Evolutionary conservation across 92 coral and sea anemone genomes (phyloP), one percentile per base, ranked within the genome.

Genomic region (Phymanthus crucifer): DNA sequence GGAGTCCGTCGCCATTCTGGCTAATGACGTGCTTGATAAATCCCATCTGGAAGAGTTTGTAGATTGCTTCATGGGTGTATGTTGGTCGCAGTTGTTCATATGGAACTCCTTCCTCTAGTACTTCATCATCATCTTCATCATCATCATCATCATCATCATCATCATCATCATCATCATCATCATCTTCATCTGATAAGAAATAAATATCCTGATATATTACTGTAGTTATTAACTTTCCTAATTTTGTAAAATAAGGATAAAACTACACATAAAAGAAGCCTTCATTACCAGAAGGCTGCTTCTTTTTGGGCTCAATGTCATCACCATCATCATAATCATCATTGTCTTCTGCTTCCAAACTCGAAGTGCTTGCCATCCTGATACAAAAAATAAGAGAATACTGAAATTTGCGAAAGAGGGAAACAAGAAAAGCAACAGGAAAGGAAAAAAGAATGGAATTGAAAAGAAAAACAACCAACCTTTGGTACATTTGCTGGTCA

Each of bases 1-100:
- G 88, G 32, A 84, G 83, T 11, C 88, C 88, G 40, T 84, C 88
- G 10, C 83, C 83, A 78, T 84, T 84, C 33, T 84, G 88, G 57
- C 83, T 78, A 32, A 78, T 78, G 12, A 84, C 16, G 32, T 70
- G 73, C 32, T 84, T 84, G 35, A 84, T 27, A 2, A 78, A 64
- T 7, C 83, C 83, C 32, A 70, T 35, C 64, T 84, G 78, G 24
- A 78, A 64, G 33, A 84, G 73, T 48, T 84, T 58, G 72, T 48
- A 56, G 21, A 84, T 69, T 3, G 79, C 88, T 72, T 78, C 83
- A 33, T 84, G 88, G 7, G 88, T 78, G 68, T 78, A 78, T 2
- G 88, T 78, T 57, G 88, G 88, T 33, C 87, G 37, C 21, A 83
- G 74, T 5, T 77, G 67, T 26, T 83, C 87, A 50, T 83, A 83